Conservation (phyloP, 2,888 invertebrate species). For the Aphrophora alni region DNA sequence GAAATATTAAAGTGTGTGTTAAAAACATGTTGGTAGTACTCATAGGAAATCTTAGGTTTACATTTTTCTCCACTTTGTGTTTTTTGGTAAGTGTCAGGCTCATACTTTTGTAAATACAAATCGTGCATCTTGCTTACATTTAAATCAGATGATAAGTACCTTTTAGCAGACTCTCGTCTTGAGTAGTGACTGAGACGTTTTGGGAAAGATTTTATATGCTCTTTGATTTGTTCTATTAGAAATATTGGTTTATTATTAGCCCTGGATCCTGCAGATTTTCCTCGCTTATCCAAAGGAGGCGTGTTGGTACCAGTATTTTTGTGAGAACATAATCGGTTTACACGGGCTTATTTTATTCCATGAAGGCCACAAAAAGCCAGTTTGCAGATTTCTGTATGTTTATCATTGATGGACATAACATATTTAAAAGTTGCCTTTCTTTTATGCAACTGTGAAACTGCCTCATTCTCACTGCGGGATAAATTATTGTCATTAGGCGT, state of each 20-base stretch:
- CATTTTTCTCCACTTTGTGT: slow-evolving; percentile 16
- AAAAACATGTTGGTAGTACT: slow-evolving; percentile 18
- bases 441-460: not conserved
- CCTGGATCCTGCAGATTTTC: not conserved
- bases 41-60: slow-evolving; percentile 24
- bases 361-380: not conserved
- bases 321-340: not conserved
- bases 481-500: not conserved
- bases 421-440: not conserved
- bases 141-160: slow-evolving; percentile 26
- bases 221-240: not conserved
- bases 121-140: slow-evolving; percentile 27
- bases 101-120: slow-evolving; percentile 34
- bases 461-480: not conserved
- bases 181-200: not conserved
- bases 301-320: not conserved
- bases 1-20: slow-evolving; percentile 22
- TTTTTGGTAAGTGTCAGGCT: slow-evolving; percentile 20
- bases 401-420: not conserved
- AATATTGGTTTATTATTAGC: not conserved
- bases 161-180: slow-evolving; percentile 6
- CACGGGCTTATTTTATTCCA: not conserved
- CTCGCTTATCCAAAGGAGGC: not conserved
- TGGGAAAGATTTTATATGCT: not conserved
- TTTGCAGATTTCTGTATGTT: not conserved